Percentiles rank a stretch among this genome's conserved stretches.
Conservation (phyloP, 1,140 invertebrate genomes). For the Centruroides vittatus region DNA sequence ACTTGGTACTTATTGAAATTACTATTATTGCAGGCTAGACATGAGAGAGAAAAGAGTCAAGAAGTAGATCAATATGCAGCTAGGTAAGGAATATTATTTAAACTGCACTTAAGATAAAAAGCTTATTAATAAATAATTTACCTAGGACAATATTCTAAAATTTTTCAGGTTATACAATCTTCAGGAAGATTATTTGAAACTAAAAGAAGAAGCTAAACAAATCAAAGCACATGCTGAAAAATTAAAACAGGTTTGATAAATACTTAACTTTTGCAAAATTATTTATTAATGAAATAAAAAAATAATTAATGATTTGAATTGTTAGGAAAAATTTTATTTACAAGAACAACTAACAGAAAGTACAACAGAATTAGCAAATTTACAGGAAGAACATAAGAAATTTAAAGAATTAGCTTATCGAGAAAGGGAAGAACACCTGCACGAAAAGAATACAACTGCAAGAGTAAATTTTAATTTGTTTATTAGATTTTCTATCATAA, state of each 20-base stretch:
- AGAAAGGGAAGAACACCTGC: slow-evolving; percentile 34
- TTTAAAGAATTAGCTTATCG: slow-evolving; percentile 40
- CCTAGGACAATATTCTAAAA: neutral
- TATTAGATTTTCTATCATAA: neutral
- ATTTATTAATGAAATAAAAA: neutral
- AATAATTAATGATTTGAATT: neutral
- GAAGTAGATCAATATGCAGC: slow-evolving; percentile 72
- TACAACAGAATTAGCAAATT: slow-evolving; percentile 35
- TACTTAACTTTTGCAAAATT: slow-evolving; percentile 3
- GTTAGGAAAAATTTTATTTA: slow-evolving; percentile 33
- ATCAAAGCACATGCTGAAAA: slow-evolving; percentile 41
- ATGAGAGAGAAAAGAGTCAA: slow-evolving; percentile 71
- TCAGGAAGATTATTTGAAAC: slow-evolving; percentile 56
- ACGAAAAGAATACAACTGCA: no score
- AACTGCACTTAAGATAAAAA: no score
- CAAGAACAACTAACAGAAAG: slow-evolving; percentile 40
- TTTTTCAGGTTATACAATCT: slow-evolving; percentile 48
- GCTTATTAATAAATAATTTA: no score
- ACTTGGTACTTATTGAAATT: no score
- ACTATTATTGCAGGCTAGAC: slow-evolving; percentile 32
- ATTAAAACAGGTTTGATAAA: slow-evolving; percentile 27
- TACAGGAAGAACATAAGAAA: slow-evolving; percentile 38
- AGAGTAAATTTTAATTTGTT: neutral
- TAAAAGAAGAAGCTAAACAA: slow-evolving; percentile 55
- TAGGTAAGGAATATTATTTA: slow-evolving; percentile 29